These are phyloP conservation scores for Alloscopus bannaensis DNA, from an alignment of 2,888 invertebrate genomes.

Conservation along the genomic window DNA sequence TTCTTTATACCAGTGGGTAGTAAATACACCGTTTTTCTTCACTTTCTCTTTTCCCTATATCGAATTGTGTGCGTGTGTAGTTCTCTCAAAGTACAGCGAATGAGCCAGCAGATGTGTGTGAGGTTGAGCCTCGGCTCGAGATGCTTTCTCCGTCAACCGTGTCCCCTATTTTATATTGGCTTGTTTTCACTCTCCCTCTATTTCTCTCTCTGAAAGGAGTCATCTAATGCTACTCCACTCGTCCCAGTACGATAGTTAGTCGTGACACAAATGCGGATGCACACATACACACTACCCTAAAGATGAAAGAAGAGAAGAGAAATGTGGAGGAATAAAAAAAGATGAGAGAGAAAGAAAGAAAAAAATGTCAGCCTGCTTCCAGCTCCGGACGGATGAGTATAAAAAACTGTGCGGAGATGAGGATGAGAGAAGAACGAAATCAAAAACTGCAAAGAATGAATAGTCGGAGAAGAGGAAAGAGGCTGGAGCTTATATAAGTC, in stretches of 20 bases:
- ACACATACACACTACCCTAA: not conserved
- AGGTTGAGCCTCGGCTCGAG: conserved; percentile 10
- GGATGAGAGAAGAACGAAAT: conserved; percentile 38
- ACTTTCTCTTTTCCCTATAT: too few species aligned
- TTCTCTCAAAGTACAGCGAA: conserved; percentile 28
- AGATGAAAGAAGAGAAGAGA: too few species aligned
- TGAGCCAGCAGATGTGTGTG: conserved; percentile 14
- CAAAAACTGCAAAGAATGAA: conserved; percentile 34
- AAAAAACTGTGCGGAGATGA: conserved; percentile 24
- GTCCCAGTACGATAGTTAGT: conserved; percentile 57
- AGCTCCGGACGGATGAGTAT: conserved; percentile 53
- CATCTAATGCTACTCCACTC: conserved; percentile 55
- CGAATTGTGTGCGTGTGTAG: conserved; percentile 41
- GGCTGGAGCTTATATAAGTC: conserved; percentile 22
- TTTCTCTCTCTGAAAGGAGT: conserved; percentile 44
- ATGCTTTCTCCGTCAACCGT: conserved; percentile 1
- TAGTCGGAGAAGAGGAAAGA: conserved; percentile 11
- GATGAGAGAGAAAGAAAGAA: conserved; percentile 21
- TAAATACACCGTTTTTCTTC: too few species aligned
- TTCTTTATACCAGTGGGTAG: too few species aligned
- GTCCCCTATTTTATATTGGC: conserved; percentile 39
- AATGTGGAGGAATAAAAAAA: too few species aligned
- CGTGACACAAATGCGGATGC: conserved; percentile 39
- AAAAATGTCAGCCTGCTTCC: conserved; percentile 54
- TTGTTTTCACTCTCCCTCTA: conserved; percentile 23